phyloP scores from a whole-genome alignment of 2,888 invertebrate genomes.

The Tipula lateralis region DNA sequence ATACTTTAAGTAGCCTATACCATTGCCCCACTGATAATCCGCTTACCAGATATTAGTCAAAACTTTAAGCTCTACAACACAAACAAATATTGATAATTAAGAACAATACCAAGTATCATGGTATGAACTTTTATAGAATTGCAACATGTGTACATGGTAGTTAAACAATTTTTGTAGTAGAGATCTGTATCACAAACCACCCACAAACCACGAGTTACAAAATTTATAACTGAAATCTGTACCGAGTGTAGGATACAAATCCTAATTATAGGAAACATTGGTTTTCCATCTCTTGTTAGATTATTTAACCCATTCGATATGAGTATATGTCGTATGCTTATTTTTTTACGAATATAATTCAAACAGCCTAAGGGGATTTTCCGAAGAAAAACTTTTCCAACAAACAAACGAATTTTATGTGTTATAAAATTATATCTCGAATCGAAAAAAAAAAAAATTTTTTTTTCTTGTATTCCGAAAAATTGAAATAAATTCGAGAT shows the following conservation, averaged over 20 bases:
- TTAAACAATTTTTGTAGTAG: too few relatives aligned
- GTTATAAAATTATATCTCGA: not conserved
- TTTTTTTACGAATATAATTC: not conserved
- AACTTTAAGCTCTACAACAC: too few relatives aligned
- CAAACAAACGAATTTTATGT: not conserved
- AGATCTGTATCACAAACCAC: too few relatives aligned
- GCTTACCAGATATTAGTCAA: too few relatives aligned
- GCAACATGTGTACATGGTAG: too few relatives aligned
- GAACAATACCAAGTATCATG: too few relatives aligned
- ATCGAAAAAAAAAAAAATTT: not conserved
- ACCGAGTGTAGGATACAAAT: not conserved
- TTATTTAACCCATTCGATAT: not conserved
- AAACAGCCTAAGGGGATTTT: not conserved
- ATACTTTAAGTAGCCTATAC: too few relatives aligned
- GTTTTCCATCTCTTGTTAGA: too few relatives aligned
- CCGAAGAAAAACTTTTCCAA: not conserved
- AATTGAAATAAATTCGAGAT: not conserved
- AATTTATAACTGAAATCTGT: not conserved
- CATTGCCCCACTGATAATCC: too few relatives aligned
- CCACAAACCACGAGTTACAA: not conserved
- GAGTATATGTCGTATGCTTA: not conserved
- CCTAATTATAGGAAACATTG: not conserved
- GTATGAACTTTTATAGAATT: too few relatives aligned
- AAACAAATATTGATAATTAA: too few relatives aligned
- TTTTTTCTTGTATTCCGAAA: not conserved